phyloP scores from a whole-genome alignment of 2,797 vertebrate species.

The Lagocephalus sceleratus region DNA sequence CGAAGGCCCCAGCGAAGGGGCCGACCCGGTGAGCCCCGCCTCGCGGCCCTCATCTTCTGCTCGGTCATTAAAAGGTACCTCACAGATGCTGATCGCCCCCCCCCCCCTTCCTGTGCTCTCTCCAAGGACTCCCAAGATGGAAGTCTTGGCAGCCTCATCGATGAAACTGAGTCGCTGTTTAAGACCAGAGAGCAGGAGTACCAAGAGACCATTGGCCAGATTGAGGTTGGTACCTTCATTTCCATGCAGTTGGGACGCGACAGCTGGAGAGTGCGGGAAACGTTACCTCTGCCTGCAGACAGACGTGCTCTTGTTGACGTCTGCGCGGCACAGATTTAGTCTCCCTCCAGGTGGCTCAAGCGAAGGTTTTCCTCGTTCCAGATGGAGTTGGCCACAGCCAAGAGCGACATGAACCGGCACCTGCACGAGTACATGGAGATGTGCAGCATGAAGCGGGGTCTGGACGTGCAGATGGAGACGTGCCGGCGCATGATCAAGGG shows the following conservation, averaged over 20 bases:
- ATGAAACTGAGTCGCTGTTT: conserved; percentile 95
- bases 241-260: not conserved
- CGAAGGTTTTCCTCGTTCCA: conserved; percentile 32
- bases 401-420: conserved; percentile 94
- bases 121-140: conserved; percentile 83
- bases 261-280: too few species aligned
- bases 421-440: conserved; percentile 97
- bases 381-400: conserved; percentile 90
- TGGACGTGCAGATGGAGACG: conserved; percentile 95
- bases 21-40: conserved; percentile 61
- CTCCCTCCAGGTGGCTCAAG: too few species aligned
- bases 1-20: conserved; percentile 76
- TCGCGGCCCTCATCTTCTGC: not conserved
- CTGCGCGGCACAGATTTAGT: too few species aligned
- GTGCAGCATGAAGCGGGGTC: conserved; percentile 93
- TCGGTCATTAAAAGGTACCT: conserved; percentile 20
- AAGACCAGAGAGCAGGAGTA: conserved; percentile 96
- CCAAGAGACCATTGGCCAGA: conserved; percentile 96
- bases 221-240: conserved; percentile 80
- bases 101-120: conserved; percentile 44
- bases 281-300: too few species aligned
- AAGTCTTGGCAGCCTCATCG: conserved; percentile 92
- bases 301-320: too few species aligned
- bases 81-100: conserved; percentile 50
- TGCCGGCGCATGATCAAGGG: conserved; percentile 94